Conservation (phyloP, 2,113 vertebrate genomes). For the Chelonoidis abingdonii region DNA sequence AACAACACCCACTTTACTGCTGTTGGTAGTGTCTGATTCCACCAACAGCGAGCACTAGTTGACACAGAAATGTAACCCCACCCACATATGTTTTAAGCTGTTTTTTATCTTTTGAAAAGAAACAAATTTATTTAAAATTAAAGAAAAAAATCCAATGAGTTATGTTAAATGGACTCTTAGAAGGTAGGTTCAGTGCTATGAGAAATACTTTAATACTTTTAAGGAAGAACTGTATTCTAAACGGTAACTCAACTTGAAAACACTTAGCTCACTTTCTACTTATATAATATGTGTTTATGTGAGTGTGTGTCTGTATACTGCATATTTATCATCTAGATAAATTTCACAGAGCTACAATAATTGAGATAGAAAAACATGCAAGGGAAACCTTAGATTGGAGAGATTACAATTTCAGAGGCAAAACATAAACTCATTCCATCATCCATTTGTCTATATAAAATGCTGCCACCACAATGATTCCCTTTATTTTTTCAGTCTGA, state of each 20-base stretch:
- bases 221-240: neutral
- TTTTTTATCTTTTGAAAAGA: neutral
- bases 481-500: neutral
- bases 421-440: neutral
- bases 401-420: neutral
- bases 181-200: neutral
- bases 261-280: neutral
- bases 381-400: neutral
- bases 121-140: neutral
- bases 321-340: neutral
- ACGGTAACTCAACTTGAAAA: neutral
- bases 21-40: neutral
- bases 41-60: neutral
- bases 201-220: neutral
- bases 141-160: neutral
- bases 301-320: no score
- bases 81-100: accelerated
- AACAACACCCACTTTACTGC: neutral
- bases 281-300: neutral
- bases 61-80: neutral
- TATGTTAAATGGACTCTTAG: neutral
- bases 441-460: neutral
- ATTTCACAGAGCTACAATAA: neutral
- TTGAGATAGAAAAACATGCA: neutral
- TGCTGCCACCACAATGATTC: neutral